These are phyloP conservation scores for Drosophila sordidapex DNA, from an alignment of 2,888 invertebrate genomes.

Conservation along the genomic window DNA sequence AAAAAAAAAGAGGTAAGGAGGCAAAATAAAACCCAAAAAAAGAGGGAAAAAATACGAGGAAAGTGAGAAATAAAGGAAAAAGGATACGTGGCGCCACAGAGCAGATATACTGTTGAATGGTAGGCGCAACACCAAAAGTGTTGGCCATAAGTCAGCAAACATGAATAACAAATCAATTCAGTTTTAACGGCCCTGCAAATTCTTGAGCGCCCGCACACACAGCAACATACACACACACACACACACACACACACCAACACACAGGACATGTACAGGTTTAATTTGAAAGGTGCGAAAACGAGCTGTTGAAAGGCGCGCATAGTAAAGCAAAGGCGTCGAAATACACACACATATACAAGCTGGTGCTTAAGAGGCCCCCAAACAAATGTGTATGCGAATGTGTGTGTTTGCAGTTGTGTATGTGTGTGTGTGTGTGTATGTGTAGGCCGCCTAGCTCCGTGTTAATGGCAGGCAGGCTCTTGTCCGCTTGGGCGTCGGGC, in stretches of 20 bases:
- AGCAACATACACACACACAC: slow-evolving; percentile 4
- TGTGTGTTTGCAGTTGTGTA: slow-evolving; percentile 4
- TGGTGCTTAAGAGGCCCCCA: slow-evolving; percentile 58
- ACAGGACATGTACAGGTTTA: slow-evolving; percentile 25
- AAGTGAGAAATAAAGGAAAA: slow-evolving; percentile 54
- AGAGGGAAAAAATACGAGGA: slow-evolving; percentile 23
- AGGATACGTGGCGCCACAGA: slow-evolving; percentile 46
- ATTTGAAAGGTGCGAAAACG: slow-evolving; percentile 65
- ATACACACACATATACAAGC: slow-evolving; percentile 27
- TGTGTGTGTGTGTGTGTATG: slow-evolving; percentile 21
- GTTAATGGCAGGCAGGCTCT: slow-evolving; percentile 75
- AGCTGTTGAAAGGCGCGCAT: slow-evolving; percentile 66
- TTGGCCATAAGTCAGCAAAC: slow-evolving; percentile 82
- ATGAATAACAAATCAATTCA: slow-evolving; percentile 83
- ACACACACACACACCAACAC: slow-evolving; percentile 20
- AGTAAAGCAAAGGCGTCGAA: slow-evolving; percentile 62
- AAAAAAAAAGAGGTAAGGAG: slow-evolving; percentile 16
- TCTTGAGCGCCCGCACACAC: slow-evolving; percentile 47
- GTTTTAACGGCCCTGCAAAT: slow-evolving; percentile 71
- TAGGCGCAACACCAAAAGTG: slow-evolving; percentile 78
- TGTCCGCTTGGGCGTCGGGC: slow-evolving; percentile 70
- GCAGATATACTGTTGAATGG: slow-evolving; percentile 66
- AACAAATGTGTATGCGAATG: slow-evolving; percentile 33
- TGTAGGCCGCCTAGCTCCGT: slow-evolving; percentile 51
- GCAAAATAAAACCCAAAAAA: slow-evolving; percentile 10